A percentile compares a stretch with the other conserved stretches of the same genome.
phyloP scores from a whole-genome alignment of 1,140 invertebrate species.

The Chelonus insularis region DNA sequence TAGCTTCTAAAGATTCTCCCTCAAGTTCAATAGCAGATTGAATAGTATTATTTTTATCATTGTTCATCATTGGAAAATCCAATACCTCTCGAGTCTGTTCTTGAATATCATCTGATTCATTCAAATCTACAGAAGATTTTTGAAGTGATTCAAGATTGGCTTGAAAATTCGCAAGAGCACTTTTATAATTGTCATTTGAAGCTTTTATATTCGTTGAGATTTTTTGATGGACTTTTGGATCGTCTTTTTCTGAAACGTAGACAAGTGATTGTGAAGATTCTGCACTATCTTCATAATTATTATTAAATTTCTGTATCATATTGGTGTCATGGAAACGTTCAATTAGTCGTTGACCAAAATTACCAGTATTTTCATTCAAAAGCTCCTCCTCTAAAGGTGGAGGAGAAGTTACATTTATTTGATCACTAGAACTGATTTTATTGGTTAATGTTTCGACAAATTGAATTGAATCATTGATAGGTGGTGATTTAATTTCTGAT shows the following conservation, averaged over 20 bases:
- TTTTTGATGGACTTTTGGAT: neutral
- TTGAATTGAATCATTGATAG: neutral
- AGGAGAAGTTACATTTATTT: slow-evolving; percentile 1
- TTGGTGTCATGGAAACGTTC: no score
- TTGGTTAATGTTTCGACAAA: neutral
- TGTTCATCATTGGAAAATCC: no score
- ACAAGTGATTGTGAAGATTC: no score
- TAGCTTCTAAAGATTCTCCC: neutral
- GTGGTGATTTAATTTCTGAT: neutral
- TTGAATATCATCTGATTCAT: neutral
- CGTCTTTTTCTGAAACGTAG: neutral
- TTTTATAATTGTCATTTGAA: neutral
- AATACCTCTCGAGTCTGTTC: no score
- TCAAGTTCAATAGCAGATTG: neutral
- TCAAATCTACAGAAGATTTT: no score
- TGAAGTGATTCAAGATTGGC: neutral
- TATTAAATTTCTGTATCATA: neutral
- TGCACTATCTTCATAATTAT: neutral
- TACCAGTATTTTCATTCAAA: slow-evolving; percentile 27
- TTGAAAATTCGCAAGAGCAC: neutral
- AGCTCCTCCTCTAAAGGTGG: neutral
- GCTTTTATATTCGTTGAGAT: neutral
- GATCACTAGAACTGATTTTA: neutral
- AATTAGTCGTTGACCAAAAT: slow-evolving; percentile 38
- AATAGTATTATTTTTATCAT: neutral